Evolutionary conservation across 2,888 invertebrate species (phyloP).

Genomic region (Caenorhabditis virilis): DNA sequence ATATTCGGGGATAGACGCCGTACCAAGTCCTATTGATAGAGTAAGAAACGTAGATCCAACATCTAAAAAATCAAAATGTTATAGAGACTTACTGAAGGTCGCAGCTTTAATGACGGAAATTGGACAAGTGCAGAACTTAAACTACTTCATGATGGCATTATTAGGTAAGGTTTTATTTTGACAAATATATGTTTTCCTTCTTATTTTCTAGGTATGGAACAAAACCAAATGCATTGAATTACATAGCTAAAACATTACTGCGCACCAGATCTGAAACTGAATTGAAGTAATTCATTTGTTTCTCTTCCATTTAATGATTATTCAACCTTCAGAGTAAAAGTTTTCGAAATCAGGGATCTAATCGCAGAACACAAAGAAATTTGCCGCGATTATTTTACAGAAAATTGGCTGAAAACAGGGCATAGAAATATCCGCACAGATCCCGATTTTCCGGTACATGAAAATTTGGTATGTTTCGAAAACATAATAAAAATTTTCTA

Average conservation of each 20-base stretch:
- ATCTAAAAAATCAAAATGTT: background rate
- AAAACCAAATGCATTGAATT: conserved; percentile 5
- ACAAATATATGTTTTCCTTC: too few species aligned
- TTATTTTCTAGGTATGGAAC: conserved; percentile 21
- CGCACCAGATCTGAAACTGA: conserved; percentile 16
- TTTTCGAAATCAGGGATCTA: conserved; percentile 39
- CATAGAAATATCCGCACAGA: conserved; percentile 17
- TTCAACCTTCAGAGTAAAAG: conserved; percentile 35
- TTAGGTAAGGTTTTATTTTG: too few species aligned
- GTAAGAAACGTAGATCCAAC: too few species aligned
- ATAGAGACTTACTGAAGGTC: conserved; percentile 25
- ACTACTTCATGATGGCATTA: conserved; percentile 19
- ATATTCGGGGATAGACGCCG: too few species aligned
- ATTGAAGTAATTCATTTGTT: conserved; percentile 18
- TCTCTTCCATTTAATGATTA: too few species aligned
- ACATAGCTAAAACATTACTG: conserved; percentile 11
- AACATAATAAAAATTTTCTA: background rate
- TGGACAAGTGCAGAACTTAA: conserved; percentile 37
- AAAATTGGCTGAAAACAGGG: conserved; percentile 22
- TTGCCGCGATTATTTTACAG: conserved; percentile 12
- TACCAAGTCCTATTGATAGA: conserved; percentile 12
- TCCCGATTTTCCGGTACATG: conserved; percentile 3
- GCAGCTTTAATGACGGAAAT: conserved; percentile 29
- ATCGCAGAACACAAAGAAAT: conserved; percentile 26
- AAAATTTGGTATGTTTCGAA: conserved; percentile 1